Base-by-base conservation (phyloP, 1,140 invertebrate species). In the Linepithema humile region DNA sequence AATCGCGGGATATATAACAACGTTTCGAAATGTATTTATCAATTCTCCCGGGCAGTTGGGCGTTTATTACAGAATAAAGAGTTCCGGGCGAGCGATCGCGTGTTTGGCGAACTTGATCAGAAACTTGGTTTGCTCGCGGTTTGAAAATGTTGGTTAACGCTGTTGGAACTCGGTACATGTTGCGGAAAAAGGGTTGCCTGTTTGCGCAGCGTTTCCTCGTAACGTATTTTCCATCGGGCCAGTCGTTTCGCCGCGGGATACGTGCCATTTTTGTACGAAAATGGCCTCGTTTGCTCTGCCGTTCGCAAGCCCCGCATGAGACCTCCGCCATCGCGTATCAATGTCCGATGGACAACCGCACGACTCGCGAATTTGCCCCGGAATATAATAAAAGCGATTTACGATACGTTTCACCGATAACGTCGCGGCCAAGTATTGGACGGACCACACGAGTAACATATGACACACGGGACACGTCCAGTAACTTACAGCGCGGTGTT, bases 261-360 rank as follows among this genome's bases (percentile, higher is more conserved):
- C 69, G 82, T 77, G 83, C 55, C 83, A 88, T 88, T 88, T 88
- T 88, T 88, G 62, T 73, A 50, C 55, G 87, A 88, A 88, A 88
- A 88, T 88, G 83, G 87, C 86, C 85, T 88, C 82, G 86, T 88
- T 87, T 84, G 86, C 85, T 45, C 53, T 53, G 17, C 65, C 29
- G 40, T 26, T 43, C 72, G 48, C 53, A 48, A 75, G 50, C 35
- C 23, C 35, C 29, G 73, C 60, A 40, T 20, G 69, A 45, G 45
- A 64, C 64, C 64, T n/a, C 9, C 55, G 29, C 53, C 57, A 67
- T 74, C 62, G 65, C 57, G 69, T 65, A 84, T 60, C 83, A 72
- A 85, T 82, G 55, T 60, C 26, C 75, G 48, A 88, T 72, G 83
- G 75, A 82, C 64, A 85, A 53, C 85, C 82, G 53, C 85, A 84